phyloP scores from a whole-genome alignment of 2,888 invertebrate genomes.

The Archips crataeganus region DNA sequence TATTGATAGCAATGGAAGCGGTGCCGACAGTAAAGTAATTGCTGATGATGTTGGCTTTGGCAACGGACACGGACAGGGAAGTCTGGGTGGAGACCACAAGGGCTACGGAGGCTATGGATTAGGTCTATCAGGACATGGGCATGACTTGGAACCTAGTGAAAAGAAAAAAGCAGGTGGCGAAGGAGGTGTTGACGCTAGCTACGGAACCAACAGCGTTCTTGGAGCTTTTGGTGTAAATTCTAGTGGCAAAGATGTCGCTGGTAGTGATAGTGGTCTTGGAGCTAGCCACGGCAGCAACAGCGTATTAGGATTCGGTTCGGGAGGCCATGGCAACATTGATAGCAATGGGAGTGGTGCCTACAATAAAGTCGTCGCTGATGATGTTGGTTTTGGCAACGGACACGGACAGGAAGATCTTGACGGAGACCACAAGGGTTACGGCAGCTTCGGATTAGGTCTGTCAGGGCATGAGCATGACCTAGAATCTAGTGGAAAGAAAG shows the following conservation, averaged over 20 bases:
- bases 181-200: not conserved
- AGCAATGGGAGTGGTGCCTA: not conserved
- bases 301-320: not conserved
- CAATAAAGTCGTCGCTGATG: not conserved
- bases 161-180: not conserved
- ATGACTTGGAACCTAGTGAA: not conserved
- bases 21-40: too few relatives aligned
- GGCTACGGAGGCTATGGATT: conserved; percentile 15
- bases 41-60: too few relatives aligned
- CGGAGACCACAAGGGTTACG: too few relatives aligned
- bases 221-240: not conserved
- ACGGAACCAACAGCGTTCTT: not conserved
- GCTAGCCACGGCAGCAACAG: not conserved
- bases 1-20: too few relatives aligned
- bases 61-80: too few relatives aligned
- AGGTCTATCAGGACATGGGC: not conserved
- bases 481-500: too few relatives aligned
- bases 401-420: conserved; percentile 7
- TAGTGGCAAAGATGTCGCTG: not conserved
- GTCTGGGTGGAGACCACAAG: not conserved
- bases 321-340: not conserved
- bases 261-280: not conserved
- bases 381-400: not conserved
- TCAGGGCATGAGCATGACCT: too few relatives aligned
- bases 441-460: too few relatives aligned